A percentile compares a stretch with the other conserved stretches of the same genome.
These are phyloP conservation scores for Anas acuta DNA, from an alignment of 2,797 vertebrate genomes.

Conservation along the genomic window DNA sequence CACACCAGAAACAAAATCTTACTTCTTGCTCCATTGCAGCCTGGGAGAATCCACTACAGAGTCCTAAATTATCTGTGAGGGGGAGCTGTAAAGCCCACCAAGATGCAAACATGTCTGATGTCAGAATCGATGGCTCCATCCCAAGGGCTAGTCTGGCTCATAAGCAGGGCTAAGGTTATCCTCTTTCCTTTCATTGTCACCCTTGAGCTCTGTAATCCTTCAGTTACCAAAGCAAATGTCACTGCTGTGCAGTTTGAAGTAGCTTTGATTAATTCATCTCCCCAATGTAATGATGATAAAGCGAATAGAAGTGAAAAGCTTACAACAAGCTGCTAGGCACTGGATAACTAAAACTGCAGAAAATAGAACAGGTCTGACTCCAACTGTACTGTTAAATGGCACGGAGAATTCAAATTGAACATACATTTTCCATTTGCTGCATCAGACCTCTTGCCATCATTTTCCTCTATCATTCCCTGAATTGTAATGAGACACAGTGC, in stretches of 20 bases:
- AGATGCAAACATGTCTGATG: not conserved
- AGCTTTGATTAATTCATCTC: not conserved
- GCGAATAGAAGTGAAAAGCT: not conserved
- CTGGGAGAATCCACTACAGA: not conserved
- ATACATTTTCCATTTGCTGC: not conserved
- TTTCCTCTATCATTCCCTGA: not conserved
- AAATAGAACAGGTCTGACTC: not conserved
- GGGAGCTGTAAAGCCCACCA: not conserved
- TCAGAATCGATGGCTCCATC: not conserved
- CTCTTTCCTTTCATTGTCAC: not conserved
- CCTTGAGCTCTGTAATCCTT: not conserved
- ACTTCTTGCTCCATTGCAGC: not conserved
- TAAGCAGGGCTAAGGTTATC: not conserved
- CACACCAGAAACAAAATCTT: not conserved
- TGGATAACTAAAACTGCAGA: not conserved
- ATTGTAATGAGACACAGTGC: not conserved
- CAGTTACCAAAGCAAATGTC: conserved; percentile 2
- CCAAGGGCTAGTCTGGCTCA: not conserved
- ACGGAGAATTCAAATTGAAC: not conserved
- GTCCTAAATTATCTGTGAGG: not conserved
- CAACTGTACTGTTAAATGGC: not conserved
- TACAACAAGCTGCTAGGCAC: not conserved
- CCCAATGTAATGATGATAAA: accelerated
- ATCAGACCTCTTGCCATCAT: not conserved
- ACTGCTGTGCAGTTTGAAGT: not conserved